These are phyloP conservation scores for roundworm (Caenorhabditis elegans) DNA, from an alignment of 1,140 invertebrate species.

Conservation along the genomic window WBcel235 BX284603.4:6416001-6416500, in stretches of 20 bases:
- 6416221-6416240: constrained; percentile 25
- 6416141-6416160: too few relatives aligned
- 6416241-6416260: constrained; percentile 38
- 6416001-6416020: too few relatives aligned
- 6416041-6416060: constrained; percentile 8
- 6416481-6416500: constrained; percentile 49
- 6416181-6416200: background rate
- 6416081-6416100: too few relatives aligned
- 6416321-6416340: background rate
- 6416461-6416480: constrained; percentile 52
- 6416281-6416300: background rate
- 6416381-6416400: background rate
- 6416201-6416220: constrained; percentile 15
- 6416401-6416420: background rate
- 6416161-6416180: background rate
- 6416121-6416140: too few relatives aligned
- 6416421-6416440: background rate
- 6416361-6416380: background rate
- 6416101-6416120: background rate
- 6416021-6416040: too few relatives aligned
- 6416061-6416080: background rate
- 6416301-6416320: background rate
- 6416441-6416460: background rate
- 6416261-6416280: constrained; percentile 42
- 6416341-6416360: background rate